Base-by-base conservation (phyloP, 2,888 invertebrate species). In the Troides oblongomaculatus region DNA sequence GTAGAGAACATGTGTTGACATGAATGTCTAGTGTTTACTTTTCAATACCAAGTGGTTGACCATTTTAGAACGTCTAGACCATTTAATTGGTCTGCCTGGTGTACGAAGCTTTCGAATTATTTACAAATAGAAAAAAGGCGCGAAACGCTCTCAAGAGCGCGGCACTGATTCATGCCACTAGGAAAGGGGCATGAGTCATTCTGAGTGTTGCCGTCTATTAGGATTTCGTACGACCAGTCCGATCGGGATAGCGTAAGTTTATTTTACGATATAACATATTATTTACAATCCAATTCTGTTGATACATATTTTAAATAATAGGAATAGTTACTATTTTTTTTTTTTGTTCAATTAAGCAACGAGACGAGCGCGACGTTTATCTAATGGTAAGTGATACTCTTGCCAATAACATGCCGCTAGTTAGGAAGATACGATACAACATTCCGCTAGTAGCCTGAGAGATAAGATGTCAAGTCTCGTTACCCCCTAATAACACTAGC, bases 111-210 rank as follows among this genome's bases (percentile, higher is more conserved):
- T 61, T 70, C 56, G 63, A 72, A 58, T 62, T 72, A 64, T 66
- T 68, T 64, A 53, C 68, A 72, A 72, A 72, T 67, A 72, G 68
- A 73, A 73, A 68, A 74, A 75, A 73, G 72, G 72, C 66, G 66
- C 62, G 64, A 67, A 71, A 72, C 74, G 72, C 74, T 75, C 74
- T 64, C 73, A 64, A 70, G 65, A 68, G 56, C 71, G 69, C 59
- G 65, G 56, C 62, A 73, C 74, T 75, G 74, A 75, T 70, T 77
- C 76, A 76, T 60, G 30, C 59, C 43, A 23, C 72, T 62, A 74
- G 71, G 70, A 70, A 73, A 73, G 61, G 65, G 59, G 73, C 57
- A 73, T 74, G 77, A 72, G 75, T 78, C 77, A 77, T 73, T 61
- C 43, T 30, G 53, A 64, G 69, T 72, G 72, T 68, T 50, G 68